A percentile compares a stretch with the other conserved stretches of the same genome.
These are phyloP conservation scores for Onychomys leucogaster DNA, from an alignment of 2,797 vertebrate genomes.

Conservation along the genomic window DNA sequence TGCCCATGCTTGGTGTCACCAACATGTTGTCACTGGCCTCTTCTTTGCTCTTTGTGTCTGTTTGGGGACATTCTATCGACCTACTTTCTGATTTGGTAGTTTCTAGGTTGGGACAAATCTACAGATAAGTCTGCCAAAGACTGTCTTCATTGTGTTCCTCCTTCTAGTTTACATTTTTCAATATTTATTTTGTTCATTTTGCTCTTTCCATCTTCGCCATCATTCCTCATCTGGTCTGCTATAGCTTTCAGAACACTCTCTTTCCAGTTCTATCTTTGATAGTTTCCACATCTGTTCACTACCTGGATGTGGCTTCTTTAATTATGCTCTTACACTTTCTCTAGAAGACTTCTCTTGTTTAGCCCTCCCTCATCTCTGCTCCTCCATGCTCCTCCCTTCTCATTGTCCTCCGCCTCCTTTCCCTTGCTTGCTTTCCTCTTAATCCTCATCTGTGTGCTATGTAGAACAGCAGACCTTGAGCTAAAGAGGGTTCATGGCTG, in stretches of 20 bases:
- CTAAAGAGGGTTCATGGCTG: not conserved
- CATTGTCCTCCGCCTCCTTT: not conserved
- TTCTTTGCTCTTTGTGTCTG: not conserved
- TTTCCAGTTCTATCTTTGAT: not conserved
- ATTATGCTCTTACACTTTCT: not conserved
- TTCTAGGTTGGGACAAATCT: not conserved
- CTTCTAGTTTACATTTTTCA: not conserved
- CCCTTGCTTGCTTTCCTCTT: not conserved
- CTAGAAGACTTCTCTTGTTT: not conserved
- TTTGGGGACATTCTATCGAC: not conserved
- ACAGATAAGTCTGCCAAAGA: not conserved
- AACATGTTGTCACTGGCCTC: not conserved
- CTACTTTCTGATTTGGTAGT: not conserved
- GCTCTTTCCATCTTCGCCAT: not conserved
- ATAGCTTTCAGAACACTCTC: not conserved
- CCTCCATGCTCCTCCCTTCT: not conserved
- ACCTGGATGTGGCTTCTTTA: not conserved
- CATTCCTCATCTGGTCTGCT: not conserved
- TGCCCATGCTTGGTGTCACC: not conserved
- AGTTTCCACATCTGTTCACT: not conserved
- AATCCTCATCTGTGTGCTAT: not conserved
- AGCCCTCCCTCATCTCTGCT: not conserved
- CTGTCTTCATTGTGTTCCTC: not conserved
- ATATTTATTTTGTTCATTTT: not conserved
- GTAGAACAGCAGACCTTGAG: not conserved